phyloP scores from a whole-genome alignment of 2,797 vertebrate genomes.

The Etheostoma nigrum region DNA sequence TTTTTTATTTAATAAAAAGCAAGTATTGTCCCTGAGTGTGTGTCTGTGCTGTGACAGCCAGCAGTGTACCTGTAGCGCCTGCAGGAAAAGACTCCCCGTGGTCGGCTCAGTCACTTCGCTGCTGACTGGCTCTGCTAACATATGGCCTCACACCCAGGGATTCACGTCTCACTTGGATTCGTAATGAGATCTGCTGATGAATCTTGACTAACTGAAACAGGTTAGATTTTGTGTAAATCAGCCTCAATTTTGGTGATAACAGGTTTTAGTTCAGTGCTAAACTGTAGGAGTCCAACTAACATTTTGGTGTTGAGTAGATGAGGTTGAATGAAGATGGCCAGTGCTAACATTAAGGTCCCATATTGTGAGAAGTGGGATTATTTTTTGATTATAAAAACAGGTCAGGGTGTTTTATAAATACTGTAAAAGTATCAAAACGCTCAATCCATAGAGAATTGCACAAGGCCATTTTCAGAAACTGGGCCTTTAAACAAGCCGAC shows the following conservation, averaged over 20 bases:
- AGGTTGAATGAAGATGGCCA: not conserved
- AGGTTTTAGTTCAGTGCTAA: not conserved
- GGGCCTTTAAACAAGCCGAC: too few species aligned
- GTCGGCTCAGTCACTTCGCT: conserved; percentile 40
- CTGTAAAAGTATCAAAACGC: too few species aligned
- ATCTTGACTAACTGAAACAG: not conserved
- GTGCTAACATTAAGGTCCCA: too few species aligned
- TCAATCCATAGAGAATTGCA: too few species aligned
- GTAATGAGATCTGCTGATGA: conserved; percentile 26
- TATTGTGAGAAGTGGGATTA: too few species aligned
- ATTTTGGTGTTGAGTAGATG: not conserved
- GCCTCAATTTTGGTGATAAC: not conserved
- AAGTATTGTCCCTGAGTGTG: conserved; percentile 19
- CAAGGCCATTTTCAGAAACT: too few species aligned
- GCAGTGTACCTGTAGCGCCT: conserved; percentile 31
- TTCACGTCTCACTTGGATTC: conserved; percentile 12
- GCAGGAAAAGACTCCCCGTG: conserved; percentile 38
- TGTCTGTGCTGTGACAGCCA: conserved; percentile 29
- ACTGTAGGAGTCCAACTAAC: not conserved
- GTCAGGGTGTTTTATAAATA: too few species aligned
- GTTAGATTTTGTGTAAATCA: conserved; percentile 8
- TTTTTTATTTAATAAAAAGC: conserved; percentile 11
- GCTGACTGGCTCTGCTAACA: conserved; percentile 47
- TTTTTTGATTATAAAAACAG: too few species aligned
- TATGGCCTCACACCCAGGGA: conserved; percentile 50